These are phyloP conservation scores for Helicoverpa zea DNA, from an alignment of 1,140 invertebrate species.

Conservation along the genomic window DNA sequence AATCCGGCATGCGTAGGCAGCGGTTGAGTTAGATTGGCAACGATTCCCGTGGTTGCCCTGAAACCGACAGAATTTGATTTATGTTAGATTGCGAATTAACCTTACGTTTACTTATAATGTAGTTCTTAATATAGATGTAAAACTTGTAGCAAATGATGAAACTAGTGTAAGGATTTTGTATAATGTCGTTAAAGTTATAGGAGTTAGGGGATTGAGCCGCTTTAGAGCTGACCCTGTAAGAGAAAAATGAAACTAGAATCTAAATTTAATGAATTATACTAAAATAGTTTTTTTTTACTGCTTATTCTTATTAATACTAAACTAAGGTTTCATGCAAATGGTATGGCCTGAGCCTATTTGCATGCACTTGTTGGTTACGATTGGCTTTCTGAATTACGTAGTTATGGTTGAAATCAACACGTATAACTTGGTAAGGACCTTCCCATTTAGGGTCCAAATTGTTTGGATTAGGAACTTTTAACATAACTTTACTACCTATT, in stretches of 20 bases:
- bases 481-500: constrained; percentile 62
- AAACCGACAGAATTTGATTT: constrained; percentile 33
- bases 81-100: constrained; percentile 20
- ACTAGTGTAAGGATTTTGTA: constrained; percentile 57
- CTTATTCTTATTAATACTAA: not conserved
- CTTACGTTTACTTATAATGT: constrained; percentile 33
- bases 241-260: constrained; percentile 33
- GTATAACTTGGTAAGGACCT: constrained; percentile 62
- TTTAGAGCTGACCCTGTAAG: constrained; percentile 42
- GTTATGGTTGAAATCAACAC: constrained; percentile 3
- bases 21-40: constrained; percentile 33
- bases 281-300: not conserved
- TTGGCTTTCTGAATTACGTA: not conserved
- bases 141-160: constrained; percentile 58
- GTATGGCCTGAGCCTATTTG: not conserved
- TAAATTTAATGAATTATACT: not conserved
- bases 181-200: constrained; percentile 13
- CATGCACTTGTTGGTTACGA: not conserved
- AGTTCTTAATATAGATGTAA: constrained; percentile 44
- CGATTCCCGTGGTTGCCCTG: constrained; percentile 35
- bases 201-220: constrained; percentile 16
- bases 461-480: constrained; percentile 64
- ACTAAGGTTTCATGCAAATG: not conserved
- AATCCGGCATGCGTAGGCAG: constrained; percentile 18
- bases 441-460: constrained; percentile 68